Base-by-base conservation (phyloP, 2,888 invertebrate genomes). In the Mechanitis messenoides region DNA sequence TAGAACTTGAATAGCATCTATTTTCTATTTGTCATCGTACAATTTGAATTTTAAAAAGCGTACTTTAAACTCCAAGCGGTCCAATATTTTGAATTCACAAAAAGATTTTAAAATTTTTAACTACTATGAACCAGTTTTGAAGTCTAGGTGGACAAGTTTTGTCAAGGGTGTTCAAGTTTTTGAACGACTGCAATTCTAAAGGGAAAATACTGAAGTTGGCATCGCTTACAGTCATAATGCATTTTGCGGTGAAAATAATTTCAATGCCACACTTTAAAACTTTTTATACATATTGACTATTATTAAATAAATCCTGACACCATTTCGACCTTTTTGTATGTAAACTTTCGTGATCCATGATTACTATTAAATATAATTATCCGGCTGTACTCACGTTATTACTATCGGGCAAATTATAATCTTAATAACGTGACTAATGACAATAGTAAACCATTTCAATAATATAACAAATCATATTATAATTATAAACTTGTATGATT, bases 41-140 rank as follows among this genome's bases (percentile, higher is more conserved):
- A 50, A 50, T 31, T 50, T 5, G 9, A 28, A 50, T 31, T 46
- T 7, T 7, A 42, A 9, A 42, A 42, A 42, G 42, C 6, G 42
- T 42, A 42, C 42, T 42, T 42, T 9, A 42, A 42, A 42, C 42
- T 42, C 3, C 20, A 20, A 50, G 47, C 31, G 47, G 47, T 20
- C 47, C 20, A 50, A 50, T 50, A 50, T 50, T 50, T 50, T 50
- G 31, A 50, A 50, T 28, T 50, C 47, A 50, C 7, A 4, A 50
- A 50, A 50, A 50, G 47, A 50, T 50, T 50, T 50, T 20, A 50
- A 4, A 50, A 50, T 50, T 50, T 50, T 62, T 60, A 62, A 62
- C 56, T 38, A 62, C 58, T 65, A 60, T 58, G 60, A 58, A 62
- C 62, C 58, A 65, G 62, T 65, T 65, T 56, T 38, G 42, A 59